Evolutionary conservation across 2,797 vertebrate genomes (phyloP).

Genomic region (Setipinna tenuifilis): DNA sequence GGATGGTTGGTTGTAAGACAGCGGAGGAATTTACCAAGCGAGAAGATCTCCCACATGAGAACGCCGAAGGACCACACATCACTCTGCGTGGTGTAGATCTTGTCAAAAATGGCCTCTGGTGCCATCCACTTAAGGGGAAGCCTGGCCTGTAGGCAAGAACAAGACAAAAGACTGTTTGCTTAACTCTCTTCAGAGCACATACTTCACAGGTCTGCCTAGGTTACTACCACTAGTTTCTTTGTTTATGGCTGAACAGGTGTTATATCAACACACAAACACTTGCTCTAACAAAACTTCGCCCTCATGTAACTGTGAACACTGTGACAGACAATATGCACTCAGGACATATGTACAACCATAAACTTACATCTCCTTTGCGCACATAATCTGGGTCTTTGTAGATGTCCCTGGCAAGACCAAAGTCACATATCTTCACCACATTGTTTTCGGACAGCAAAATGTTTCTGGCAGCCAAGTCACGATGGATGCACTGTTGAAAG

Average conservation of each 20-base stretch:
- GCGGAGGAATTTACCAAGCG: conserved; percentile 81
- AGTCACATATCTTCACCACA: conserved; percentile 95
- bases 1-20: conserved; percentile 16
- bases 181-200: not conserved
- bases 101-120: conserved; percentile 95
- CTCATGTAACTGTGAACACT: not conserved
- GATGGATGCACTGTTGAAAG: conserved; percentile 85
- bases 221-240: not conserved
- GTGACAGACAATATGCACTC: not conserved
- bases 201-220: conserved; percentile 28
- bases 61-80: conserved; percentile 96
- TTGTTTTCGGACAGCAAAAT: conserved; percentile 93
- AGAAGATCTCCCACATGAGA: conserved; percentile 95
- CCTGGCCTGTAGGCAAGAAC: conserved; percentile 76
- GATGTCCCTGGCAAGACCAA: conserved; percentile 91
- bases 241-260: not conserved
- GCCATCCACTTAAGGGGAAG: conserved; percentile 97
- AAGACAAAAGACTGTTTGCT: not conserved
- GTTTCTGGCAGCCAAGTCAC: conserved; percentile 90
- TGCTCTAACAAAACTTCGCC: not conserved
- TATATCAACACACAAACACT: not conserved
- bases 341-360: not conserved
- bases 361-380: conserved; percentile 92
- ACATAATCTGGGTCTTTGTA: conserved; percentile 96
- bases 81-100: conserved; percentile 92